Evolutionary conservation across 1,140 invertebrate genomes (phyloP).

Genomic region (Leptinotarsa undecemlineata): DNA sequence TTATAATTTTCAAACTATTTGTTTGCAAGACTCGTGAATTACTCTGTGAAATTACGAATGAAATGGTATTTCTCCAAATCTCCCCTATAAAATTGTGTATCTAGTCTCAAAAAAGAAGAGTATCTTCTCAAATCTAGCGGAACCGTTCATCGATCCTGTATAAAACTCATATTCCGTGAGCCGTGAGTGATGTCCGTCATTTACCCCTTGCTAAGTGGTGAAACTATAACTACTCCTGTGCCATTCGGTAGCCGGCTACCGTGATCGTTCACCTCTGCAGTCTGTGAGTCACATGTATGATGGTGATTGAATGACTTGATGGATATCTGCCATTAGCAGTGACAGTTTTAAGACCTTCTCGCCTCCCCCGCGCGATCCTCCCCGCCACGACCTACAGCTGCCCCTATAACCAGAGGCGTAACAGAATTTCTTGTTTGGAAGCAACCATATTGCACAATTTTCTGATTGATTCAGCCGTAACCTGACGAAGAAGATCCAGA

Average conservation of each 20-base stretch:
- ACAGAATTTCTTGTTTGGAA: too few species aligned
- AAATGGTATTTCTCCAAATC: too few species aligned
- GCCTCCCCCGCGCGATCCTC: conserved; percentile 41
- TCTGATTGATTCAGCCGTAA: too few species aligned
- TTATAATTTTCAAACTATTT: too few species aligned
- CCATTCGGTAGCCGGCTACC: conserved; percentile 12
- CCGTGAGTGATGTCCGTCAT: conserved; percentile 23
- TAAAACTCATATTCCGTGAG: neutral
- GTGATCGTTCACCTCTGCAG: conserved; percentile 26
- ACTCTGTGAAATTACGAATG: too few species aligned
- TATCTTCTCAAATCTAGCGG: neutral
- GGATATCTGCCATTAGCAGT: conserved; percentile 56
- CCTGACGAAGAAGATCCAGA: too few species aligned
- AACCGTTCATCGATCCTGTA: neutral
- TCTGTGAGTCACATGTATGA: conserved; percentile 50
- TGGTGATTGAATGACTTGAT: conserved; percentile 55
- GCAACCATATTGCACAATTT: too few species aligned
- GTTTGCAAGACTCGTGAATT: too few species aligned
- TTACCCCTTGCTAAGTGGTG: conserved; percentile 27
- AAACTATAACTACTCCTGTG: conserved; percentile 17
- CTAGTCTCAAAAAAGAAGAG: too few species aligned
- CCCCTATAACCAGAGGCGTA: conserved; percentile 13
- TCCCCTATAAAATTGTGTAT: too few species aligned
- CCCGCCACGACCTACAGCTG: conserved; percentile 33
- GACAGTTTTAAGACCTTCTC: conserved; percentile 55